phyloP scores from a whole-genome alignment of 2,888 invertebrate species.

The Ceramica pisi region DNA sequence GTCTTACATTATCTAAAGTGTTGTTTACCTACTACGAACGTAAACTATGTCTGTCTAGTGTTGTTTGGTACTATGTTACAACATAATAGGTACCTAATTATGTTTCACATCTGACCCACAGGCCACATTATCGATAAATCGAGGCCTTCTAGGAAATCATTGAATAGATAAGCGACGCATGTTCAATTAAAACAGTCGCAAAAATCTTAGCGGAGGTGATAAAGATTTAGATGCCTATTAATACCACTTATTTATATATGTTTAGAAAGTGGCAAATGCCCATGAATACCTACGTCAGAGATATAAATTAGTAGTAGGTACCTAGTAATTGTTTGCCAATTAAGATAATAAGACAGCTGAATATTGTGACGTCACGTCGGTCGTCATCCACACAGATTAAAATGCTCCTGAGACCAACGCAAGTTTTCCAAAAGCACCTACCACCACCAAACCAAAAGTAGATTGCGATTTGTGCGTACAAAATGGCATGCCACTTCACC shows the following conservation, averaged over 20 bases:
- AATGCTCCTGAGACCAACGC: too few relatives aligned
- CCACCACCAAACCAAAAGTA: too few relatives aligned
- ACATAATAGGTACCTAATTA: neutral
- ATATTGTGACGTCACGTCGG: neutral
- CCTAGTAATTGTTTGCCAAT: neutral
- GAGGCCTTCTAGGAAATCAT: conserved; percentile 7
- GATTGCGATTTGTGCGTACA: too few relatives aligned
- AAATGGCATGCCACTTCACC: too few relatives aligned
- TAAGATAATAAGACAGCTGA: neutral
- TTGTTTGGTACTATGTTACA: neutral
- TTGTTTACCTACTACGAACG: conserved; percentile 18
- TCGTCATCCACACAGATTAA: too few relatives aligned
- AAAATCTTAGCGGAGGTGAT: neutral
- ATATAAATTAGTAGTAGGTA: neutral
- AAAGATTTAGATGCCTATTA: neutral
- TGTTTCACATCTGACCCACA: conserved; percentile 33
- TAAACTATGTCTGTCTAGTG: neutral
- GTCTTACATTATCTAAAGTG: neutral
- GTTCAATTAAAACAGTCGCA: conserved; percentile 2
- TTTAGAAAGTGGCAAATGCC: conserved; percentile 4
- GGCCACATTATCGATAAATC: neutral
- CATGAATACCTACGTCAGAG: neutral
- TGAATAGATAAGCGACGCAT: conserved; percentile 7
- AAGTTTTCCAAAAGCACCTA: too few relatives aligned
- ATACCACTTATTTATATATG: neutral